These are phyloP conservation scores for Chelidonichthys spinosus DNA, from an alignment of 2,797 vertebrate genomes.

Conservation along the genomic window DNA sequence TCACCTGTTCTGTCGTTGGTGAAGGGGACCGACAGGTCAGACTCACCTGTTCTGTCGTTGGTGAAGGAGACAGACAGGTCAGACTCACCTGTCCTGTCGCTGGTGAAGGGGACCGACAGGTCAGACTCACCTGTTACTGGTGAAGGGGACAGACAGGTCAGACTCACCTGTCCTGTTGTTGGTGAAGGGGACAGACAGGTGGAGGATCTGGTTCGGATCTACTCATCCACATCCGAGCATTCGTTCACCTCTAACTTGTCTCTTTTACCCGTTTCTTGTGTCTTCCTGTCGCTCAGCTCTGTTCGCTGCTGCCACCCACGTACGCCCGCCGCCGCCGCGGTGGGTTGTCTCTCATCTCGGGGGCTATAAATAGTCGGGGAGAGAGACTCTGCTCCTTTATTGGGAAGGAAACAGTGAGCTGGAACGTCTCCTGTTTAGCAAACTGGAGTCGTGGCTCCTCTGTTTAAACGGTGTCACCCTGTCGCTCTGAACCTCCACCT, in stretches of 20 bases:
- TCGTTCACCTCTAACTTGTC: constrained; percentile 16
- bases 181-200: too few relatives aligned
- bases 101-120: too few relatives aligned
- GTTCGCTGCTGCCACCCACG: constrained; percentile 62
- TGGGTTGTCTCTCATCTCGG: constrained; percentile 75
- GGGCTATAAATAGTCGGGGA: constrained; percentile 73
- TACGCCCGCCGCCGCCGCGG: constrained; percentile 62
- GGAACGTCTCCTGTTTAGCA: constrained; percentile 47
- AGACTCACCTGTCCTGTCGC: too few relatives aligned
- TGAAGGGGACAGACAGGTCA: too few relatives aligned
- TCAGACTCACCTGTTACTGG: too few relatives aligned
- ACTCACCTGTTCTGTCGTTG: too few relatives aligned
- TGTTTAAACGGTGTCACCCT: constrained; percentile 44
- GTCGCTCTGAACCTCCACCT: constrained; percentile 31
- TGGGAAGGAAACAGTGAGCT: constrained; percentile 50
- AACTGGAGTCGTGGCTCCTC: constrained; percentile 39
- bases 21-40: too few relatives aligned
- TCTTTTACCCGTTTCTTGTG: constrained; percentile 24
- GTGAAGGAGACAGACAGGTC: too few relatives aligned
- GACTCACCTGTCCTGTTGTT: too few relatives aligned
- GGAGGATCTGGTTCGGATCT: constrained; percentile 1
- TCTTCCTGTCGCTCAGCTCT: constrained; percentile 25
- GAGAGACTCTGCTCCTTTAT: constrained; percentile 55
- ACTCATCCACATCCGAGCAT: neutral
- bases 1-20: too few relatives aligned